Percentiles rank a stretch among this genome's conserved stretches.
phyloP scores from a whole-genome alignment of 2,888 invertebrate genomes.

The Portevinia maculata region DNA sequence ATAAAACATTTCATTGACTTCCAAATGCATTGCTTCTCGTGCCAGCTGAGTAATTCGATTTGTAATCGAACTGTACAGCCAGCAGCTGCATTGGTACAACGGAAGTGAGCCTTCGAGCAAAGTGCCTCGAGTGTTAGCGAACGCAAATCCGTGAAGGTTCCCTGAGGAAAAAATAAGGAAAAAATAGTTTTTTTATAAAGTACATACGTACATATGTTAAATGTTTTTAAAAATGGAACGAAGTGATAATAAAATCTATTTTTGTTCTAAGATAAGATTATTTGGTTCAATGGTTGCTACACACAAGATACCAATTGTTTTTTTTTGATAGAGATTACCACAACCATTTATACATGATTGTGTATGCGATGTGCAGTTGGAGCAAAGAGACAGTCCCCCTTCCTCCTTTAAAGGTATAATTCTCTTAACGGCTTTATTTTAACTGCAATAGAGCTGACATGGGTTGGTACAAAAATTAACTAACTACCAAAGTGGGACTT shows the following conservation, averaged over 20 bases:
- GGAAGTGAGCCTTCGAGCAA: conserved; percentile 85
- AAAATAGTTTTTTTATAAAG: too few species aligned
- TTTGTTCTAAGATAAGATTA: background rate
- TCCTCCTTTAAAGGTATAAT: too few species aligned
- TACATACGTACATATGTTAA: too few species aligned
- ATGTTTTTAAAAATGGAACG: background rate
- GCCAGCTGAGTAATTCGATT: conserved; percentile 84
- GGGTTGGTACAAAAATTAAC: too few species aligned
- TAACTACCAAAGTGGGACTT: too few species aligned
- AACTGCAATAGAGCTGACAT: too few species aligned
- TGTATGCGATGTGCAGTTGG: too few species aligned
- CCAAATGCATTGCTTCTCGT: conserved; percentile 82
- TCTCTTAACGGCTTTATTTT: too few species aligned
- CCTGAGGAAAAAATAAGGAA: conserved; percentile 83
- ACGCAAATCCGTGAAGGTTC: conserved; percentile 84
- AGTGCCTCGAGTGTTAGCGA: conserved; percentile 85
- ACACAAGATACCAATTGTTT: background rate
- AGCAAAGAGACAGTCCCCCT: too few species aligned
- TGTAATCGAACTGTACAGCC: conserved; percentile 85
- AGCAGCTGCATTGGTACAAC: conserved; percentile 83
- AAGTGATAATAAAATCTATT: background rate
- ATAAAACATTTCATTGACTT: conserved; percentile 82
- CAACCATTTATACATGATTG: too few species aligned
- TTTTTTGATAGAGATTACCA: too few species aligned
- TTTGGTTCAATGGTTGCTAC: background rate